These are phyloP conservation scores for Anthopleura xanthogrammica DNA, from an alignment of 92 coral and sea anemone genomes.

Conservation along the genomic window DNA sequence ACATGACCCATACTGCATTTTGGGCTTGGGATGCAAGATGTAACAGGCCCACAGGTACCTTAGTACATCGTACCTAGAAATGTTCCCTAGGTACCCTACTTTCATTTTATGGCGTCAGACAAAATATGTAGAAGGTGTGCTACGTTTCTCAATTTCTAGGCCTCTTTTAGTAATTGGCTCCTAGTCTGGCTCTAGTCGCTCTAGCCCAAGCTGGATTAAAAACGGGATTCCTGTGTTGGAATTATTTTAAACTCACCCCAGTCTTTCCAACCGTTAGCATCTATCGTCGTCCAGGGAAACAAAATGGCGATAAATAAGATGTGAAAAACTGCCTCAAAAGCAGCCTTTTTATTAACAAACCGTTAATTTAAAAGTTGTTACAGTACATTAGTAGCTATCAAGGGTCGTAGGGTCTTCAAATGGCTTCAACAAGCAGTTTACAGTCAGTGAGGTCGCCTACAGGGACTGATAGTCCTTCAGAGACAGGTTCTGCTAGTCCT, in stretches of 20 bases:
- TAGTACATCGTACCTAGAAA: too few relatives aligned
- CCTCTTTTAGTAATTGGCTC: too few relatives aligned
- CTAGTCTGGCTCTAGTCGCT: too few relatives aligned
- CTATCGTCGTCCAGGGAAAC: constrained; percentile 64
- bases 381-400: background rate
- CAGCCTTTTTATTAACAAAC: background rate
- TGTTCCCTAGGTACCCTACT: too few relatives aligned
- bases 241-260: background rate
- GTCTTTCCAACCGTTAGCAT: constrained; percentile 12
- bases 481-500: constrained; percentile 33
- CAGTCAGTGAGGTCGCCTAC: constrained; percentile 27
- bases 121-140: too few relatives aligned
- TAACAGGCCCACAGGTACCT: too few relatives aligned
- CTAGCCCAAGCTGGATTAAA: too few relatives aligned
- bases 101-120: too few relatives aligned
- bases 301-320: constrained; percentile 50
- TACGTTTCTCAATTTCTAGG: too few relatives aligned
- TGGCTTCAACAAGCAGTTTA: constrained; percentile 31
- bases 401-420: background rate
- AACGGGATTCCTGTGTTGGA: constrained; percentile 3
- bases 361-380: background rate
- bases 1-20: too few relatives aligned
- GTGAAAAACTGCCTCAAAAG: background rate
- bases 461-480: constrained; percentile 19
- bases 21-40: too few relatives aligned